Evolutionary conservation across 2,113 vertebrate genomes (phyloP).

Genomic region (Sitta europaea): DNA sequence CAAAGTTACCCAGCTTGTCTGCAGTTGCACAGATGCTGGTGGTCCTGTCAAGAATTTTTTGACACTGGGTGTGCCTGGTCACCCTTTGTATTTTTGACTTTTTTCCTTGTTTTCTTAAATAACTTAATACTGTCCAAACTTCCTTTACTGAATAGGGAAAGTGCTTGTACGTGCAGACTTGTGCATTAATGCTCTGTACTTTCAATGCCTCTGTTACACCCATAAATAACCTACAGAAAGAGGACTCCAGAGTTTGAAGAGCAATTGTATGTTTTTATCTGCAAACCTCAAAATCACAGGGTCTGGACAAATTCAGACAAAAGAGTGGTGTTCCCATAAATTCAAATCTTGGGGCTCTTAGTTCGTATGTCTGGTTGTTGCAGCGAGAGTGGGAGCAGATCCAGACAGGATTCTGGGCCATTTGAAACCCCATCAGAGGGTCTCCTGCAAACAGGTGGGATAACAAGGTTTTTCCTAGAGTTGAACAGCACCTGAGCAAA

Average conservation of each 20-base stretch:
- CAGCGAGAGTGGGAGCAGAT: background rate
- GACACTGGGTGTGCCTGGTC: background rate
- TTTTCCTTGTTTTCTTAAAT: background rate
- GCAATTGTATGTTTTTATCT: background rate
- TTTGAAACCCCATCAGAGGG: background rate
- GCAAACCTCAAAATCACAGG: background rate
- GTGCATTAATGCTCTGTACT: background rate
- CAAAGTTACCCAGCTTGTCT: background rate
- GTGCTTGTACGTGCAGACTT: background rate
- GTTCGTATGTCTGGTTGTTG: background rate
- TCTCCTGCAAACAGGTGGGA: background rate
- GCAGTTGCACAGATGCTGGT: rapidly evolving
- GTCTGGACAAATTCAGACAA: background rate
- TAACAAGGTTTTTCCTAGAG: background rate
- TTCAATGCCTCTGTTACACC: background rate
- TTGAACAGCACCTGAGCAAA: background rate
- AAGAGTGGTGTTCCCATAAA: rapidly evolving
- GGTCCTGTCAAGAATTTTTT: background rate
- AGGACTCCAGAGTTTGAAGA: background rate
- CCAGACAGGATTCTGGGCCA: background rate
- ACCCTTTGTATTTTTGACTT: background rate
- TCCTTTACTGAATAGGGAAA: background rate
- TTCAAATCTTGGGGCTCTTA: background rate
- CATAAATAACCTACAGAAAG: background rate
- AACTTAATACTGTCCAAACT: background rate